Percentiles rank a stretch among this genome's conserved stretches.
Evolutionary conservation across 2,797 vertebrate genomes (phyloP).

Genomic region (Paguma larvata): DNA sequence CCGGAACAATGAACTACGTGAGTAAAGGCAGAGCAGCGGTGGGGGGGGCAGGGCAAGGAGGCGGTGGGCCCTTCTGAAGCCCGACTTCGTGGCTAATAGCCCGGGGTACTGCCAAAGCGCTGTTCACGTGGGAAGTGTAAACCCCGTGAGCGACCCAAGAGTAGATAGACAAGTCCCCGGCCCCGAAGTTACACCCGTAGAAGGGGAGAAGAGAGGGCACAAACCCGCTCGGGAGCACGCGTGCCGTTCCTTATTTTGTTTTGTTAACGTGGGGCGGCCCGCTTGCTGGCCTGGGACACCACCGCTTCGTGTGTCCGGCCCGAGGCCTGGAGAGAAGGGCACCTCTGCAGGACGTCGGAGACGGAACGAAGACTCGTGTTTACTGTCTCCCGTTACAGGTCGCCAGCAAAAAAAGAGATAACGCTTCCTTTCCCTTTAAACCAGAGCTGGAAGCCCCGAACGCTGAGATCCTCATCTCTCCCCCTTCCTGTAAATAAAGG

Average conservation of each 20-base stretch:
- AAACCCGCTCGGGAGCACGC: not conserved
- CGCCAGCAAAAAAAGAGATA: constrained; percentile 89
- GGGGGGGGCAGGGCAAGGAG: not conserved
- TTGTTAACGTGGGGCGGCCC: not conserved
- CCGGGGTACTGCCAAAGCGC: not conserved
- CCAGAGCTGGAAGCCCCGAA: constrained; percentile 15
- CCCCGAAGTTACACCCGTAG: not conserved
- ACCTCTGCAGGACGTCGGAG: not conserved
- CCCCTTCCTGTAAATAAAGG: constrained; percentile 86
- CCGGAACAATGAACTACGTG: constrained; percentile 96
- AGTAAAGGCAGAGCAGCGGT: constrained; percentile 80
- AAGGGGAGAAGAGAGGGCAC: not conserved
- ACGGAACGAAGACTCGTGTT: not conserved
- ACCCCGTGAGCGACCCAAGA: not conserved
- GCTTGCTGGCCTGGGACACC: not conserved
- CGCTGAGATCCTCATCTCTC: constrained; percentile 23
- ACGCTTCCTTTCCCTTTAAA: constrained; percentile 40
- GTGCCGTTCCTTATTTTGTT: not conserved
- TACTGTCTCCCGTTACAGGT: constrained; percentile 77
- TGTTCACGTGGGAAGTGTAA: not conserved
- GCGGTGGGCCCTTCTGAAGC: not conserved
- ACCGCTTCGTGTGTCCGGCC: not conserved
- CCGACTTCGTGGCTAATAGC: not conserved
- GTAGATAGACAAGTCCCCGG: not conserved
- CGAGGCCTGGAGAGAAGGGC: not conserved